phyloP scores from a whole-genome alignment of 2,797 vertebrate species.

The Alauda arvensis region DNA sequence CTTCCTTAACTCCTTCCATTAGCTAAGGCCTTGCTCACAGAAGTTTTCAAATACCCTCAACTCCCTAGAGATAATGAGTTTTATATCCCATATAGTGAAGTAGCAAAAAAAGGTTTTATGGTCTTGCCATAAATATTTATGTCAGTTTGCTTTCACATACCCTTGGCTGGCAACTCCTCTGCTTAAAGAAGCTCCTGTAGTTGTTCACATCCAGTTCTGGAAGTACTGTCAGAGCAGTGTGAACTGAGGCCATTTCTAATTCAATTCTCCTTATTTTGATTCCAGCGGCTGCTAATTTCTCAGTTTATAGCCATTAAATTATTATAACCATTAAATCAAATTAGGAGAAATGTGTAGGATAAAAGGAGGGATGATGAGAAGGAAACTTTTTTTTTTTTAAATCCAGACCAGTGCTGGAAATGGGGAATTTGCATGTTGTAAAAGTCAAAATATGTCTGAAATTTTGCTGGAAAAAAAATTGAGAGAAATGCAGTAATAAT shows the following conservation, averaged over 20 bases:
- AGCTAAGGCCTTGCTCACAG: neutral
- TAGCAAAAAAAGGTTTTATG: neutral
- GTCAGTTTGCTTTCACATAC: neutral
- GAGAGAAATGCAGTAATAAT: slow-evolving; percentile 1
- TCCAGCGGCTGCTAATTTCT: slow-evolving; percentile 3
- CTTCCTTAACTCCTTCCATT: neutral
- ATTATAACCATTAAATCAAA: slow-evolving; percentile 21
- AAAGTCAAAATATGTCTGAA: slow-evolving; percentile 26
- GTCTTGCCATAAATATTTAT: slow-evolving; percentile 6
- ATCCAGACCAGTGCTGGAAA: neutral
- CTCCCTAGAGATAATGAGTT: neutral
- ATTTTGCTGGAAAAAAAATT: neutral
- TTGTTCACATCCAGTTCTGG: neutral
- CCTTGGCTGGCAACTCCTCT: neutral
- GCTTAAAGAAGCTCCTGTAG: neutral
- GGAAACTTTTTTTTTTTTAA: neutral
- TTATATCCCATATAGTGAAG: neutral
- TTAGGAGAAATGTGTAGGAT: neutral
- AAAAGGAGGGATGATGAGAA: neutral
- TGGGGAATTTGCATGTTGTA: neutral
- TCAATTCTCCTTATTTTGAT: neutral
- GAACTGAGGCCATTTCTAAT: neutral
- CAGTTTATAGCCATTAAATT: slow-evolving; percentile 10
- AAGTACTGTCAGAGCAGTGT: neutral
- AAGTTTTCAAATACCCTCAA: neutral